Conservation (phyloP, 2,113 vertebrate genomes). For the Columba livia region DNA sequence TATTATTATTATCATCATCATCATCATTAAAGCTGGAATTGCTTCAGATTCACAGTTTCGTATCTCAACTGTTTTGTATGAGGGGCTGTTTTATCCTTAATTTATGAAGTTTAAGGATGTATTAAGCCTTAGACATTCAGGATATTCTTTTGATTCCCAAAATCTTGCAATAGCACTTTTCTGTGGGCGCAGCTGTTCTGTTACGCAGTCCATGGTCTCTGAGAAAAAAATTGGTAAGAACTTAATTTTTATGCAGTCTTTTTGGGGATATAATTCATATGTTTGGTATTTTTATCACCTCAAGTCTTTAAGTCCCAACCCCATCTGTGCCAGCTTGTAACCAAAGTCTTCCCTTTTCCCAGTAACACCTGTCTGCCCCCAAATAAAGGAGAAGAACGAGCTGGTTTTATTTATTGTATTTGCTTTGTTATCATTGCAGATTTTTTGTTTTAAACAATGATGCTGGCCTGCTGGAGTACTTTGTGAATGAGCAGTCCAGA, state of each 20-base stretch:
- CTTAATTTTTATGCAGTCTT: neutral
- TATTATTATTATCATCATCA: neutral
- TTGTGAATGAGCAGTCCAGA: conserved; percentile 94
- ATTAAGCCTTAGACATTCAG: neutral
- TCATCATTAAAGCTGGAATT: neutral
- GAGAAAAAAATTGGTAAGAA: neutral
- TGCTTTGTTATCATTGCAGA: conserved; percentile 67
- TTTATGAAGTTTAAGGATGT: neutral
- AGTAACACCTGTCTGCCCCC: too few relatives aligned
- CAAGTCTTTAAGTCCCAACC: neutral
- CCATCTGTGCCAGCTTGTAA: neutral
- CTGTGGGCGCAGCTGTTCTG: neutral
- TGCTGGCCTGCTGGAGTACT: conserved; percentile 94
- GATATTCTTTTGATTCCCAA: neutral
- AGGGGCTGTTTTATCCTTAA: neutral
- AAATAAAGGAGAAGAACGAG: neutral
- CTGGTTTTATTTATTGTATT: neutral
- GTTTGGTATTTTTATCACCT: neutral
- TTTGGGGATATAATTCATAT: neutral
- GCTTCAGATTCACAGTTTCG: neutral
- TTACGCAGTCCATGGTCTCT: neutral
- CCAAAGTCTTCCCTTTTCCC: neutral
- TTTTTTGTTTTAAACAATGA: conserved; percentile 98
- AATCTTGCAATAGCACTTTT: neutral
- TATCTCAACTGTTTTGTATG: neutral